These are phyloP conservation scores for Parambassis ranga DNA, from an alignment of 2,797 vertebrate genomes.

Conservation along the genomic window DNA sequence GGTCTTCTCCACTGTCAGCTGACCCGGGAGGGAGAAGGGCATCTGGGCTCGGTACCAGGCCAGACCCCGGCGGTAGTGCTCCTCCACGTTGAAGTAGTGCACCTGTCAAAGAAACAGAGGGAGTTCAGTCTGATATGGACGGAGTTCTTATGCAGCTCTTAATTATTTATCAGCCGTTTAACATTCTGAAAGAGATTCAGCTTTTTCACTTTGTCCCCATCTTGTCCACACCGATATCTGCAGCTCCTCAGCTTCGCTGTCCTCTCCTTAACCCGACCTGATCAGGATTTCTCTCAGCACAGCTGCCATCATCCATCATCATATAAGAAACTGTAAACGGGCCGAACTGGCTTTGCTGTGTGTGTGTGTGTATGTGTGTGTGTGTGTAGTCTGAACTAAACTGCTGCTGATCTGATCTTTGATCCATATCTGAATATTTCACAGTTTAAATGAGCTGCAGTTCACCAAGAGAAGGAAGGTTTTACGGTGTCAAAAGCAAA, in stretches of 20 bases:
- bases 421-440: background rate
- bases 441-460: no score
- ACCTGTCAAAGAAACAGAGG: constrained; percentile 56
- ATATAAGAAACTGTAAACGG: background rate
- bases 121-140: no score
- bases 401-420: background rate
- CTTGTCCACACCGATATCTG: constrained; percentile 18
- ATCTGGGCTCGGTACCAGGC: constrained; percentile 85
- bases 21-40: constrained; percentile 73
- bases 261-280: background rate
- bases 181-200: background rate
- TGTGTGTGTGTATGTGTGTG: background rate
- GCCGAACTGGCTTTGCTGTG: constrained; percentile 1
- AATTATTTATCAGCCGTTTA: background rate
- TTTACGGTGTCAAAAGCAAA: no score
- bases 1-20: constrained; percentile 86
- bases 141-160: no score
- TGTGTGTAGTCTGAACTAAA: background rate
- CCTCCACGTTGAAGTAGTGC: constrained; percentile 86
- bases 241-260: background rate
- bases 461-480: no score
- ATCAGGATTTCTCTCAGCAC: background rate
- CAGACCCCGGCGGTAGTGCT: constrained; percentile 80
- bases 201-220: constrained; percentile 1
- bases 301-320: constrained; percentile 17